Evolutionary conservation across 2,797 vertebrate genomes (phyloP).

Genomic region (Pachyuromys duprasi): DNA sequence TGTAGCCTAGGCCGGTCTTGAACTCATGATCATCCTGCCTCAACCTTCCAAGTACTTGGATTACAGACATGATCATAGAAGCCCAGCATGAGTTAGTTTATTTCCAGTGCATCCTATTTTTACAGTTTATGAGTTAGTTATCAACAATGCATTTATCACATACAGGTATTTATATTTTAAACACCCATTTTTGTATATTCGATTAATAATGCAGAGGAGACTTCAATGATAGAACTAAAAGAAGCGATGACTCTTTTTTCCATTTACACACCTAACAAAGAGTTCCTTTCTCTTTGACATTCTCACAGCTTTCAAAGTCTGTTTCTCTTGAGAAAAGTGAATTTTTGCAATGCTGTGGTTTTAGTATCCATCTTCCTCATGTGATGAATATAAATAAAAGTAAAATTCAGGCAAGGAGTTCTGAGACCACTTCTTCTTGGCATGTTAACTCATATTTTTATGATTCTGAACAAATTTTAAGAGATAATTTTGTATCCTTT

Average conservation of each 20-base stretch:
- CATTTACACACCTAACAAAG: neutral
- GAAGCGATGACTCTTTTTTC: neutral
- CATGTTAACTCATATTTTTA: constrained; percentile 25
- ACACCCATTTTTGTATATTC: neutral
- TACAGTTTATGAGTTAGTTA: constrained; percentile 8
- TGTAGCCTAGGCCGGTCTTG: neutral
- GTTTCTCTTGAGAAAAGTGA: constrained; percentile 41
- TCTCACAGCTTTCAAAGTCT: constrained; percentile 30
- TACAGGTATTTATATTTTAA: neutral
- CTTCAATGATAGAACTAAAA: neutral
- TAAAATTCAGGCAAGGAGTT: constrained; percentile 29
- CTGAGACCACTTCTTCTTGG: neutral
- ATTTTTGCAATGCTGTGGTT: constrained; percentile 24
- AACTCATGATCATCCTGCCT: neutral
- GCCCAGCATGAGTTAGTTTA: constrained; percentile 1
- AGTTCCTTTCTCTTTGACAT: constrained; percentile 13
- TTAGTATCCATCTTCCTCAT: neutral
- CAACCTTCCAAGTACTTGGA: neutral
- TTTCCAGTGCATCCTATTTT: constrained; percentile 47
- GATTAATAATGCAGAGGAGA: constrained; percentile 27
- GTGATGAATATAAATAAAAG: neutral
- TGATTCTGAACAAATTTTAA: constrained; percentile 54
- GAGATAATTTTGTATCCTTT: neutral
- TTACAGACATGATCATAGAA: neutral
- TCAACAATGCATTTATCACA: constrained; percentile 7